These are phyloP conservation scores for Thymelicus acteon DNA, from an alignment of 2,888 invertebrate genomes.

Conservation along the genomic window DNA sequence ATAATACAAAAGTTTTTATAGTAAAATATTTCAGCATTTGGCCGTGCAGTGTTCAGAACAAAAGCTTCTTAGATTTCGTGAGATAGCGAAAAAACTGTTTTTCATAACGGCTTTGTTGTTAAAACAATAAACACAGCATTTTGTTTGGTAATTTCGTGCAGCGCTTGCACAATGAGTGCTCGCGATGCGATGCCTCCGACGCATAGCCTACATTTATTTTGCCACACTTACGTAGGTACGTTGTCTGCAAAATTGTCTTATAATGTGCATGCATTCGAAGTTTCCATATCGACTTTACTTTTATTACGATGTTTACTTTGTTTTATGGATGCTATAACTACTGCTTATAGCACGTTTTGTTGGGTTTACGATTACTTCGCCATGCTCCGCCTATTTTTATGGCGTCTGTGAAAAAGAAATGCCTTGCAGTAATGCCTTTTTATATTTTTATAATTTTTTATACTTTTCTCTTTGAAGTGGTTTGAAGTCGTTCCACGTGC, in stretches of 20 bases:
- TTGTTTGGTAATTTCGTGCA: conserved; percentile 9
- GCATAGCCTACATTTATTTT: background rate
- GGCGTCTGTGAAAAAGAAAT: conserved; percentile 10
- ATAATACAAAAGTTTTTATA: background rate
- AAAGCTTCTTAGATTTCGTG: conserved; percentile 20
- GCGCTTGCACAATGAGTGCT: conserved; percentile 5
- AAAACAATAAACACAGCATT: conserved; percentile 30
- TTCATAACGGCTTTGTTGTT: conserved; percentile 22
- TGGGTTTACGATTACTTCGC: background rate
- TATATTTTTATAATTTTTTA: background rate
- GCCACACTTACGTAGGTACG: too few relatives aligned
- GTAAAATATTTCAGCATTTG: background rate
- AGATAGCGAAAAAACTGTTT: conserved; percentile 20
- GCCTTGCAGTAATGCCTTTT: background rate
- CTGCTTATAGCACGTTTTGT: conserved; percentile 5
- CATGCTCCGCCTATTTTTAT: conserved; percentile 1
- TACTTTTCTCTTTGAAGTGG: background rate
- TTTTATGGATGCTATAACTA: conserved; percentile 14
- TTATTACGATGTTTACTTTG: conserved; percentile 12
- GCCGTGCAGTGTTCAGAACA: background rate
- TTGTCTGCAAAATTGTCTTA: background rate
- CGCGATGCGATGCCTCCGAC: background rate
- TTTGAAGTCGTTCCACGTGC: background rate
- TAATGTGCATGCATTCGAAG: background rate
- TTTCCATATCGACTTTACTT: background rate